Evolutionary conservation across 1,140 invertebrate genomes (phyloP).

Genomic region (Ceratoteleas bidentatus): DNA sequence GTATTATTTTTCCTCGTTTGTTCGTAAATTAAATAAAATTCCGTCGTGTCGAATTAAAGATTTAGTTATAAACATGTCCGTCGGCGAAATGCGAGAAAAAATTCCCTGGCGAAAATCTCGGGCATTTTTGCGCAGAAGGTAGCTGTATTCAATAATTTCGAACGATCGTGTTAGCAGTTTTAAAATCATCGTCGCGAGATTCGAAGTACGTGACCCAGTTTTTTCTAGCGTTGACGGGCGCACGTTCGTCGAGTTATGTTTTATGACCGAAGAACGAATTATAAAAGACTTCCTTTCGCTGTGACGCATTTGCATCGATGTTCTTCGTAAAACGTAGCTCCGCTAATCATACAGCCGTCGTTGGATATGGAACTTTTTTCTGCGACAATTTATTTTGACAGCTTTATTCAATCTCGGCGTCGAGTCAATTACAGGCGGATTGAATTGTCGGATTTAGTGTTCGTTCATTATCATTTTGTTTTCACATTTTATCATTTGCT

Average conservation of each 20-base stretch:
- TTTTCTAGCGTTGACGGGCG: constrained; percentile 12
- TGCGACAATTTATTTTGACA: no score
- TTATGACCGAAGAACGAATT: constrained; percentile 45
- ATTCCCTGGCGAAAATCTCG: no score
- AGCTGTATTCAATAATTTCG: constrained; percentile 39
- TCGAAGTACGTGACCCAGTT: constrained; percentile 39
- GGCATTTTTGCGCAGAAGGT: constrained; percentile 2
- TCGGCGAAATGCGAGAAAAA: constrained; percentile 8
- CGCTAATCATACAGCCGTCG: constrained; percentile 23
- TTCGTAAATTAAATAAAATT: constrained; percentile 31
- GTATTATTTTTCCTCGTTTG: constrained; percentile 25
- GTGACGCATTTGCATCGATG: constrained; percentile 29
- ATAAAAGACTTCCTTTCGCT: constrained; percentile 29
- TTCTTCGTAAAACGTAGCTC: constrained; percentile 10
- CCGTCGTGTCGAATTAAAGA: constrained; percentile 31
- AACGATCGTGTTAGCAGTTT: constrained; percentile 49
- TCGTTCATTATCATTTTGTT: no score
- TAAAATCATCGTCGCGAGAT: constrained; percentile 51
- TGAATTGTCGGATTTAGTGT: no score
- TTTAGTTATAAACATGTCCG: constrained; percentile 47
- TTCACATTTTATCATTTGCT: no score
- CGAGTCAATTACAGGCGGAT: no score
- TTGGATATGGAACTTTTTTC: no score
- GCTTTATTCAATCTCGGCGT: no score
- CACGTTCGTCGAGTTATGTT: constrained; percentile 38